A percentile compares a stretch with the other conserved stretches of the same genome.
Conservation (phyloP, 2,888 invertebrate genomes). For the Carcina quercana region DNA sequence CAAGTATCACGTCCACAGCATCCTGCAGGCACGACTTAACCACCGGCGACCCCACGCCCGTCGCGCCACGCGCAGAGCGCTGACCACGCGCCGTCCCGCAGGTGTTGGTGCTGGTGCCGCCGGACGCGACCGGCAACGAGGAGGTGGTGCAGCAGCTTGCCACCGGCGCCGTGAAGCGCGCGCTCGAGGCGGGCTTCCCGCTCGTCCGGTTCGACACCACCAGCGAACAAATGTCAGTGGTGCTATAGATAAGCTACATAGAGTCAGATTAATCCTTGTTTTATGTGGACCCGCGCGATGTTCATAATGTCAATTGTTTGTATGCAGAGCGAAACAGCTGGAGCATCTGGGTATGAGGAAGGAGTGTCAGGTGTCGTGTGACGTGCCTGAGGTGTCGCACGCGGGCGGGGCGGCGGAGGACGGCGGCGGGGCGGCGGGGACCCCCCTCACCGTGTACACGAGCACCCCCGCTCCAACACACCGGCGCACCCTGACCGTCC, state of each 20-base stretch:
- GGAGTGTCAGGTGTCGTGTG: constrained; percentile 51
- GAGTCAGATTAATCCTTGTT: not conserved
- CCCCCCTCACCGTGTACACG: constrained; percentile 42
- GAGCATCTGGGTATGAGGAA: constrained; percentile 44
- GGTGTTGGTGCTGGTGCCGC: constrained; percentile 52
- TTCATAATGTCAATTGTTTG: constrained; percentile 5
- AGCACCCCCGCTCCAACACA: constrained; percentile 24
- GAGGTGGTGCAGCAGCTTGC: constrained; percentile 44
- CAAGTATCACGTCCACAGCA: constrained; percentile 52
- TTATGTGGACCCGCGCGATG: not conserved
- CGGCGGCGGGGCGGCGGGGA: constrained; percentile 3
- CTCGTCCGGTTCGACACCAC: constrained; percentile 56
- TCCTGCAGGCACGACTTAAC: constrained; percentile 42
- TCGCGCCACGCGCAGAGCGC: not conserved
- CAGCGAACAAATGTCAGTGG: constrained; percentile 39
- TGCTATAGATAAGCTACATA: not conserved
- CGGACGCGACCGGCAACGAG: constrained; percentile 26
- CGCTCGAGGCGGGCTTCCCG: constrained; percentile 44
- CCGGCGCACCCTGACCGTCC: no score
- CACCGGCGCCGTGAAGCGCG: constrained; percentile 47
- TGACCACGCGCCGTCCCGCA: constrained; percentile 16
- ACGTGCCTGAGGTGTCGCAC: constrained; percentile 27
- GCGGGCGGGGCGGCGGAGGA: not conserved
- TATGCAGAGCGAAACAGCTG: constrained; percentile 43
- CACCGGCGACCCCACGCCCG: not conserved